Evolutionary conservation across 2,888 invertebrate species (phyloP).

Genomic region (Orthosia cruda): DNA sequence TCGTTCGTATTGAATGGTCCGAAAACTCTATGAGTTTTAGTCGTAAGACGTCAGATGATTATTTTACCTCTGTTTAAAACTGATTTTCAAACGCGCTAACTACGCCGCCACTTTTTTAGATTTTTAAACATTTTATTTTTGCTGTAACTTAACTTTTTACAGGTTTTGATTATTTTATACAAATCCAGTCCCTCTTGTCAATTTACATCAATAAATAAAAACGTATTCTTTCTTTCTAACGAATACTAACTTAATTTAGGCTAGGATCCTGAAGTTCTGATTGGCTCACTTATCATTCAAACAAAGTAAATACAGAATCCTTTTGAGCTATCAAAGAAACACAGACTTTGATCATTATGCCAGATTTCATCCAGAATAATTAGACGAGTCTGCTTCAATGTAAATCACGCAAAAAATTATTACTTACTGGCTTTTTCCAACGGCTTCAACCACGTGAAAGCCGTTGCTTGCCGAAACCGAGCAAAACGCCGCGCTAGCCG

Average conservation of each 20-base stretch:
- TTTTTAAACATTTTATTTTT: too few relatives aligned
- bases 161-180: too few relatives aligned
- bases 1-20: too few relatives aligned
- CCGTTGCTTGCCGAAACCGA: too few relatives aligned
- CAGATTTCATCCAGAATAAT: conserved; percentile 9
- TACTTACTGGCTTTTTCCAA: neutral
- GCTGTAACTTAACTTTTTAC: too few relatives aligned
- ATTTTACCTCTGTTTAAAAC: too few relatives aligned
- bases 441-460: neutral
- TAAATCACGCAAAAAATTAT: neutral
- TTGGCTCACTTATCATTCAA: neutral
- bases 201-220: neutral
- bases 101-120: too few relatives aligned
- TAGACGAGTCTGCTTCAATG: neutral
- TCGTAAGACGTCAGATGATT: too few relatives aligned
- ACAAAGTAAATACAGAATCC: neutral
- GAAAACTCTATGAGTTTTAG: too few relatives aligned
- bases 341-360: conserved; percentile 10
- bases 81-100: too few relatives aligned
- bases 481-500: too few relatives aligned
- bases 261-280: neutral
- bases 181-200: neutral
- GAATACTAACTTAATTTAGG: neutral
- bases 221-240: neutral
- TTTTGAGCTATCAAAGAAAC: neutral